Evolutionary conservation across 2,888 invertebrate species (phyloP).

Genomic region (Coecobrya sp.): DNA sequence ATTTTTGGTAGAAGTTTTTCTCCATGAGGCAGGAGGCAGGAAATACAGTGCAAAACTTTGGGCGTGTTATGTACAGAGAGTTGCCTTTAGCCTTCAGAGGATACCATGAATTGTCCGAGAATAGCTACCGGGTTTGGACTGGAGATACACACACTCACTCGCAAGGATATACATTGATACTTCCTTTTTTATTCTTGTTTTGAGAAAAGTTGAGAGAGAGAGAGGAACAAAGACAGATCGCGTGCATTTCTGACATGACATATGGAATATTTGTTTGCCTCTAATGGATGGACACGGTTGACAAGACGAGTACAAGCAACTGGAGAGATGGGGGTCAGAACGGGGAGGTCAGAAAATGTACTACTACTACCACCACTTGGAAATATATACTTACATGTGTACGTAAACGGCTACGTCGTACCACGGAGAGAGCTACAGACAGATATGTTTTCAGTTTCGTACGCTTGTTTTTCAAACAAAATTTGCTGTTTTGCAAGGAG

Average conservation of each 20-base stretch:
- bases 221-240: constrained; percentile 79
- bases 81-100: too few species aligned
- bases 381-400: background rate
- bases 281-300: constrained; percentile 82
- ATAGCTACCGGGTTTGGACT: background rate
- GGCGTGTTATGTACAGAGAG: too few species aligned
- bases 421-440: background rate
- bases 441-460: too few species aligned
- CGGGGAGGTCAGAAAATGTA: constrained; percentile 63
- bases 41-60: too few species aligned
- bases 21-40: too few species aligned
- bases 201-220: constrained; percentile 60
- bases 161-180: constrained; percentile 66
- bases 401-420: too few species aligned
- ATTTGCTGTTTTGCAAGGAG: background rate
- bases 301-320: constrained; percentile 78
- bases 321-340: constrained; percentile 22
- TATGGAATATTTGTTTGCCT: constrained; percentile 81
- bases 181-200: constrained; percentile 69
- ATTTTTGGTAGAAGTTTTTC: too few species aligned
- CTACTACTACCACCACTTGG: background rate
- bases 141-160: too few species aligned
- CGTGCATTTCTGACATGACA: constrained; percentile 81
- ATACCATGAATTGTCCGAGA: too few species aligned
- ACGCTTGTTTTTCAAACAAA: background rate